Conservation (phyloP, 2,888 invertebrate species). For the Orgyia antiqua region DNA sequence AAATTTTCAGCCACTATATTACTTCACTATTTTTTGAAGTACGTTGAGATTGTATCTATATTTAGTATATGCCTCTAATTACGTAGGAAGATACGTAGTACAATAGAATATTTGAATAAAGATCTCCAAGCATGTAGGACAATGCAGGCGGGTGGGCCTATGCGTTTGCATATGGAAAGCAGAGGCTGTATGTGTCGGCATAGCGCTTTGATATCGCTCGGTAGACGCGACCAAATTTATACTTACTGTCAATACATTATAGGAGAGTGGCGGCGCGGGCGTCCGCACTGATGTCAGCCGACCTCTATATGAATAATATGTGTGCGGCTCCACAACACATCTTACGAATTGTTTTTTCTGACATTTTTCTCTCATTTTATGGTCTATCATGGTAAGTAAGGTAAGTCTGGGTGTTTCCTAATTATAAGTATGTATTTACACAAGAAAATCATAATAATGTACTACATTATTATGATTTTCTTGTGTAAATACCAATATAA, state of each 20-base stretch:
- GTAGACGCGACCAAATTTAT: slow-evolving; percentile 54
- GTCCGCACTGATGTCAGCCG: slow-evolving; percentile 50
- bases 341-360: no score
- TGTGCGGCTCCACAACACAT: slow-evolving; percentile 24
- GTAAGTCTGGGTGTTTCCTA: no score
- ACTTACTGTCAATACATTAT: slow-evolving; percentile 59
- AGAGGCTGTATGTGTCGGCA: slow-evolving; percentile 20
- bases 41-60: no score
- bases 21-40: no score
- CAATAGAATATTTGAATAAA: slow-evolving; percentile 40
- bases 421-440: no score
- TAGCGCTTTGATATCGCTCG: slow-evolving; percentile 37
- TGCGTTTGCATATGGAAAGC: slow-evolving; percentile 46
- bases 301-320: slow-evolving; percentile 41
- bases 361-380: no score
- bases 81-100: slow-evolving; percentile 12
- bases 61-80: no score
- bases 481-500: no score
- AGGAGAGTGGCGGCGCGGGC: slow-evolving; percentile 36
- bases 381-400: no score
- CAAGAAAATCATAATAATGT: no score
- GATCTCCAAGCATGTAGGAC: slow-evolving; percentile 29
- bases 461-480: no score
- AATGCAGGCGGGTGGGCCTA: slow-evolving; percentile 38
- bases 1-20: no score